Evolutionary conservation across 2,797 vertebrate genomes (phyloP), one percentile per base, ranked within the genome.

Genomic region (Lepilemur septentrionalis): DNA sequence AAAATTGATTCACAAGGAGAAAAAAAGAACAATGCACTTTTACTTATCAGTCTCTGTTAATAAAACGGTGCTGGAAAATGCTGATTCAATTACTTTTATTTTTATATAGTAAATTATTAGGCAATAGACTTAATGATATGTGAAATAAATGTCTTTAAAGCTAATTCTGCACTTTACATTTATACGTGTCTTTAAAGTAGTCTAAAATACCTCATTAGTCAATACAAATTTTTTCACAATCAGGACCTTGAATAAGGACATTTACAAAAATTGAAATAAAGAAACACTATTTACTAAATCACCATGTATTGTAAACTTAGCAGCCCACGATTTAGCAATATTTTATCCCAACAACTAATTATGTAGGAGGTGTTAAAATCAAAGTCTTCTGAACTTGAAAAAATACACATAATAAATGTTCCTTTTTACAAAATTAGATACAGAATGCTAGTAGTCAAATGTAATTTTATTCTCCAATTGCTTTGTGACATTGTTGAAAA

Each of bases 341-440:
- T 96, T 97, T 97, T 95, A 96, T 80, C 50, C 63, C 73, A 96
- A 96, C 93, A 97, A 97, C 92, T 97, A 97, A 98, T 97, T 97
- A 97, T 89, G 89, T 94, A 96, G 93, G 93, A 96, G 93, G 88
- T 93, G 41, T 95, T 97, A 97, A 94, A 94, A 89, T 94, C 65
- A 46, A 94, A 96, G 87, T 93, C 85, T 96, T 96, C 83, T 93
- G 59, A 96, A 94, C 91, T 93, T 97, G 69, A 79, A 89, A 95
- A 94, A 89, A 38, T 93, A 85, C 43, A 96, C 1, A 10, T 91
- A 96, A 96, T 93, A 95, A 93, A 93, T 95, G 59, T 72, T 57
- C 18, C 80, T 90, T 87, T 95, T 94, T 73, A 95, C 30, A 97
- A 97, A 96, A 93, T 93, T 91, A 89, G 93, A 93, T 73, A 93